Evolutionary conservation across 2,888 invertebrate genomes (phyloP).

Genomic region (Pyrrhosoma nymphula): DNA sequence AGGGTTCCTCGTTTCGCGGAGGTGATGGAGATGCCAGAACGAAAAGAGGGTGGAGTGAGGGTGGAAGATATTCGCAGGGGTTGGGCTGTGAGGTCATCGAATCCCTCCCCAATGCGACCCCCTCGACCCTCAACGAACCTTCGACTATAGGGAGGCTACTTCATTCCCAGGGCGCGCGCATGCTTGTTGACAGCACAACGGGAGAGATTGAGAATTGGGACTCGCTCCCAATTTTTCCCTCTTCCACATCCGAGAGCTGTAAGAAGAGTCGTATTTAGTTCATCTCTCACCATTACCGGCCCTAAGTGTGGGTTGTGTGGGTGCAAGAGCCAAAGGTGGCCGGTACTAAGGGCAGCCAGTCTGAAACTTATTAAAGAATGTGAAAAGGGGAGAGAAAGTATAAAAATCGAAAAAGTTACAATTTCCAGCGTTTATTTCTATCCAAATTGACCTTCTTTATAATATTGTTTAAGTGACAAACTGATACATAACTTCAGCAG

Average conservation of each 20-base stretch:
- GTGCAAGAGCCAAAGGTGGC: too few species aligned
- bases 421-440: too few species aligned
- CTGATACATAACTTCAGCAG: too few species aligned
- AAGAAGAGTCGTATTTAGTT: too few species aligned
- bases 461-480: too few species aligned
- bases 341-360: too few species aligned
- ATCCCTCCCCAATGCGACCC: neutral
- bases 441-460: too few species aligned
- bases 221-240: neutral
- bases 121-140: neutral
- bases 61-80: neutral
- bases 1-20: neutral
- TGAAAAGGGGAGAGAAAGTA: too few species aligned
- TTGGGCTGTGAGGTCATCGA: neutral
- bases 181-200: neutral
- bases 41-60: neutral
- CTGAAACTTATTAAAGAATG: too few species aligned
- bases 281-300: too few species aligned
- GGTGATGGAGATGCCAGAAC: neutral
- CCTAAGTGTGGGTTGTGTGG: too few species aligned
- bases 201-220: neutral
- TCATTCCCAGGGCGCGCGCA: neutral
- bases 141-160: neutral
- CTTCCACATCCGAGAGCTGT: neutral
- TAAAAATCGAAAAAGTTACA: too few species aligned